Evolutionary conservation across 2,888 invertebrate genomes (phyloP).

Genomic region (Campoletis raptor): DNA sequence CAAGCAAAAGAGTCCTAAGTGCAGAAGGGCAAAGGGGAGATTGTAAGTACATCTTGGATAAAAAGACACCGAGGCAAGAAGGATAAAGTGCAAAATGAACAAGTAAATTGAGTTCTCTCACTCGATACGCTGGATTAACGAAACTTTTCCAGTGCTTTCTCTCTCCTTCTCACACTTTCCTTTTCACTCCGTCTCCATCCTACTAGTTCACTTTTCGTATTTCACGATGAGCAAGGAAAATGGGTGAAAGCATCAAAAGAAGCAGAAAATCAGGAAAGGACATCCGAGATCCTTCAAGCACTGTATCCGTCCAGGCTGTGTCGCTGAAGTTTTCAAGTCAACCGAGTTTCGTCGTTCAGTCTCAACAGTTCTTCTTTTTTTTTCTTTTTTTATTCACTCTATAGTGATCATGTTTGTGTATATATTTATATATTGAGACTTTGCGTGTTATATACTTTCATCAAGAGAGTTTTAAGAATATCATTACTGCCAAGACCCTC

Average conservation of each 20-base stretch:
- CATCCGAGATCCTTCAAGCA: constrained; percentile 46
- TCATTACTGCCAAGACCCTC: constrained; percentile 26
- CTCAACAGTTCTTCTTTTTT: constrained; percentile 23
- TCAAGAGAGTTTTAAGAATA: constrained; percentile 50
- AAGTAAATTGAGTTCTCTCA: constrained; percentile 61
- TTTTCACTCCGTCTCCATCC: not conserved
- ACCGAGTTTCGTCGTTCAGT: constrained; percentile 53
- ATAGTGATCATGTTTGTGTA: not conserved
- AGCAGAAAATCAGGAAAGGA: constrained; percentile 5
- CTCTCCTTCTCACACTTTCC: not conserved
- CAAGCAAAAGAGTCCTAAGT: constrained; percentile 25
- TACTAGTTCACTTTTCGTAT: not conserved
- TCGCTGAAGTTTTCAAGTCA: constrained; percentile 62
- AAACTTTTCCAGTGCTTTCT: constrained; percentile 46
- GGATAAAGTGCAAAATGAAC: constrained; percentile 28
- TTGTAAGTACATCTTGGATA: constrained; percentile 24
- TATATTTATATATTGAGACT: constrained; percentile 18
- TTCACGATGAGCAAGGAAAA: constrained; percentile 36
- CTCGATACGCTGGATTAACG: constrained; percentile 64
- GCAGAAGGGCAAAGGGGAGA: not conserved
- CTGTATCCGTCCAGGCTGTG: constrained; percentile 49
- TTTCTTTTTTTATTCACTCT: not conserved
- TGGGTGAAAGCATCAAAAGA: constrained; percentile 13
- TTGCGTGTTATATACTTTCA: constrained; percentile 36
- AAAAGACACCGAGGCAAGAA: constrained; percentile 8